A percentile compares a stretch with the other conserved stretches of the same genome.
These are phyloP conservation scores for Amiota minor DNA, from an alignment of 2,888 invertebrate genomes.

Conservation along the genomic window DNA sequence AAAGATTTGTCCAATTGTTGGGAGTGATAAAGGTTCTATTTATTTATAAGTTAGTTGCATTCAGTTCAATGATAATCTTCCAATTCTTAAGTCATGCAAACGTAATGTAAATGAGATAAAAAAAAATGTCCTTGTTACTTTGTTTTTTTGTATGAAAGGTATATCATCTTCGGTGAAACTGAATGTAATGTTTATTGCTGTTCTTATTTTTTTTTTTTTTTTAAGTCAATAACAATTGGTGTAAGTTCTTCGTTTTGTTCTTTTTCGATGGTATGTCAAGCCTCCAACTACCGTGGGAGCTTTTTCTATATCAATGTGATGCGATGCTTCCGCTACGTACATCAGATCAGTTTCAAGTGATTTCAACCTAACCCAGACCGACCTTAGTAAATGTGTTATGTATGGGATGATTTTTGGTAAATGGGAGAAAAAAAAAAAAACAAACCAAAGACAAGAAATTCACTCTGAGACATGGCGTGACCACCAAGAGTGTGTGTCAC, in stretches of 20 bases:
- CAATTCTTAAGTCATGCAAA: too few relatives aligned
- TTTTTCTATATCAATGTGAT: constrained; percentile 15
- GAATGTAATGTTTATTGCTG: background rate
- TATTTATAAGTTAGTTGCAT: too few relatives aligned
- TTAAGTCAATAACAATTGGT: constrained; percentile 33
- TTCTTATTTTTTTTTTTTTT: background rate
- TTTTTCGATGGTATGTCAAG: constrained; percentile 49
- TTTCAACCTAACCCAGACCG: constrained; percentile 34
- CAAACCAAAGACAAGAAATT: background rate
- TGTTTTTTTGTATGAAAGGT: too few relatives aligned
- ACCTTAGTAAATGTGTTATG: background rate
- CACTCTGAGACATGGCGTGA: constrained; percentile 64
- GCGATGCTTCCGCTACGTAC: constrained; percentile 40
- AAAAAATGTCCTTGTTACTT: too few relatives aligned
- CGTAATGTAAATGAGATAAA: too few relatives aligned
- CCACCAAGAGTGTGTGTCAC: constrained; percentile 48
- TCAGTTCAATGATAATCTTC: too few relatives aligned
- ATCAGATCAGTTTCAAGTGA: constrained; percentile 35
- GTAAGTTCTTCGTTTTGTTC: constrained; percentile 54
- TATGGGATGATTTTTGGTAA: background rate
- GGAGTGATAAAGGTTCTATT: too few relatives aligned
- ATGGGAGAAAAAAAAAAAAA: background rate
- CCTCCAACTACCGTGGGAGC: constrained; percentile 58
- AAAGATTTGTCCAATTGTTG: too few relatives aligned
- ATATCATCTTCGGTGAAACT: constrained; percentile 30